Percentiles rank a stretch among this genome's conserved stretches.
Evolutionary conservation across 64 coral and sea anemone species (phyloP).

Genomic region (Montipora cactus): DNA sequence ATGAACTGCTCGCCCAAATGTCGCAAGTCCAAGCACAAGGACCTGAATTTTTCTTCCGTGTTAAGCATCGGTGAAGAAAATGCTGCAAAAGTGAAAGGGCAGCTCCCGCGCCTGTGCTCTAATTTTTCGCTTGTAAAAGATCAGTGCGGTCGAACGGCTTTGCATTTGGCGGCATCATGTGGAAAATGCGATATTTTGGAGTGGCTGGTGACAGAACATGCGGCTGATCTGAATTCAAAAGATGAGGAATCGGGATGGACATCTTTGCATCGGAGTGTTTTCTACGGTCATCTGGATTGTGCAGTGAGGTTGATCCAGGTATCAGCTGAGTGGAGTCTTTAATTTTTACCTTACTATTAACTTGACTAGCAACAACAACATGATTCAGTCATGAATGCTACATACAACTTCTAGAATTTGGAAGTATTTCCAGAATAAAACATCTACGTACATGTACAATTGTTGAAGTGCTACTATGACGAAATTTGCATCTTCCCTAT

Average conservation of each 20-base stretch:
- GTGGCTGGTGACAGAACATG: slow-evolving; percentile 83
- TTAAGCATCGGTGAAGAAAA: slow-evolving; percentile 68
- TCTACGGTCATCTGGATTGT: slow-evolving; percentile 73
- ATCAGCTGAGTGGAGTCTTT: neutral
- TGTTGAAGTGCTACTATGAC: too few species aligned
- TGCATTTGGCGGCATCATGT: slow-evolving; percentile 93
- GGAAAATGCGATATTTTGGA: slow-evolving; percentile 89
- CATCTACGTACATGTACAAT: too few species aligned
- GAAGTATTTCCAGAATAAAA: too few species aligned
- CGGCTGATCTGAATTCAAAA: slow-evolving; percentile 51
- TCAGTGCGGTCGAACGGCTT: slow-evolving; percentile 66
- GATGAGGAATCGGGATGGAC: slow-evolving; percentile 92
- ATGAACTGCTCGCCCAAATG: slow-evolving; percentile 91
- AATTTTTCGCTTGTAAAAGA: slow-evolving; percentile 72
- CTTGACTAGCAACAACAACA: too few species aligned
- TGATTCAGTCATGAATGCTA: too few species aligned
- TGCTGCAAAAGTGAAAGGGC: slow-evolving; percentile 49
- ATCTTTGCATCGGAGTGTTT: slow-evolving; percentile 80
- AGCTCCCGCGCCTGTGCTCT: slow-evolving; percentile 73
- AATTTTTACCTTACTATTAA: neutral
- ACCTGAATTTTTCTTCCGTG: slow-evolving; percentile 68
- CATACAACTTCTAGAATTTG: too few species aligned
- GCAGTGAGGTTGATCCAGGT: slow-evolving; percentile 75
- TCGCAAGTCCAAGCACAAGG: slow-evolving; percentile 59
- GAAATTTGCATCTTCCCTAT: too few species aligned